These are phyloP conservation scores for Luffia ferchaultella DNA, from an alignment of 2,888 invertebrate species.

Conservation along the genomic window DNA sequence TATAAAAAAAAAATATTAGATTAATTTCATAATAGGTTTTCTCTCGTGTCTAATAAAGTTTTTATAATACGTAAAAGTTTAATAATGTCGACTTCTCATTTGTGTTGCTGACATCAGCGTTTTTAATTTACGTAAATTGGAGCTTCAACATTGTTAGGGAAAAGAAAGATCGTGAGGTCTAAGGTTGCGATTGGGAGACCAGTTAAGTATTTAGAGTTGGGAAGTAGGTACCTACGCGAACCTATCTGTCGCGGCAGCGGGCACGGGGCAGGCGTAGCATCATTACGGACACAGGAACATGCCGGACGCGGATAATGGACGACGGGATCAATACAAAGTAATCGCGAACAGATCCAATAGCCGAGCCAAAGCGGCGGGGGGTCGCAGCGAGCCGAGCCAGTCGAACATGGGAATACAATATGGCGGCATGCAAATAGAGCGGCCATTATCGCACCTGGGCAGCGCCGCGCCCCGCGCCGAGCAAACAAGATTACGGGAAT, in stretches of 20 bases:
- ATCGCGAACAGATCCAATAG: conserved; percentile 64
- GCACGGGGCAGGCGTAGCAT: conserved; percentile 36
- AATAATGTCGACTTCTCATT: too few relatives aligned
- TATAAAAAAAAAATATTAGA: too few relatives aligned
- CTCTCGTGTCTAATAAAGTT: too few relatives aligned
- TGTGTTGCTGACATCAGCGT: too few relatives aligned
- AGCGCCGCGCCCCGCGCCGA: conserved; percentile 46
- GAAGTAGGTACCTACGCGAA: too few relatives aligned
- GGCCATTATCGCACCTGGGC: conserved; percentile 66
- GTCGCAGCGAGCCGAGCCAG: conserved; percentile 43
- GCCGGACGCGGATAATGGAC: conserved; percentile 63
- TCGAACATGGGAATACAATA: conserved; percentile 61
- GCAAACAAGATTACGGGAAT: conserved; percentile 66
- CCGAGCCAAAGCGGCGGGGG: conserved; percentile 59
- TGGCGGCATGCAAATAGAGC: conserved; percentile 66
- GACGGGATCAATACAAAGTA: conserved; percentile 64
- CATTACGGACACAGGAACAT: conserved; percentile 59
- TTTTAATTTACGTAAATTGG: too few relatives aligned
- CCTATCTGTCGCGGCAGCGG: not conserved
- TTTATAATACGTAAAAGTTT: too few relatives aligned
- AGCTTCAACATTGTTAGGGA: too few relatives aligned
- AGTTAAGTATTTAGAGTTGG: too few relatives aligned
- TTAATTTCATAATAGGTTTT: too few relatives aligned
- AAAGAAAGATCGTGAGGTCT: too few relatives aligned
- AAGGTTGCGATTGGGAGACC: too few relatives aligned